phyloP scores from a whole-genome alignment of 1,140 invertebrate species.

The Tribolium castaneum region DNA sequence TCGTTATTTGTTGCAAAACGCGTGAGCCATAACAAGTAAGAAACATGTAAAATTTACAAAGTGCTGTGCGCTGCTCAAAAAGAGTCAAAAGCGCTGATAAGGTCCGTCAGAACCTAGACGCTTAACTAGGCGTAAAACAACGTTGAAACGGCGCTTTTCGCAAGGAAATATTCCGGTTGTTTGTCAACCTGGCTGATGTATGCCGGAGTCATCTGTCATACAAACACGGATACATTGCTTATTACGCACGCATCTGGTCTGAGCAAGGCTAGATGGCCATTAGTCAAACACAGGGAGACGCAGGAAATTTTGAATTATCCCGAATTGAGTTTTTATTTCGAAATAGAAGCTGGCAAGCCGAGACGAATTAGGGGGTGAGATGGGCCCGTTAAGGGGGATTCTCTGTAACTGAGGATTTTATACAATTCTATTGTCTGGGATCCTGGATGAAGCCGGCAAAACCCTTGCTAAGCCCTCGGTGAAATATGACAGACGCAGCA shows the following conservation, averaged over 20 bases:
- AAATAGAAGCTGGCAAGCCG: background rate
- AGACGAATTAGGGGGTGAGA: background rate
- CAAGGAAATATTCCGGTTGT: constrained; percentile 1
- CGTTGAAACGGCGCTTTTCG: too few species aligned
- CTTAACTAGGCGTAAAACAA: too few species aligned
- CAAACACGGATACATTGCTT: constrained; percentile 11
- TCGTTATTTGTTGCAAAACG: constrained; percentile 16
- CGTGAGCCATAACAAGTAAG: background rate
- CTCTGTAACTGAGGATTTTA: constrained; percentile 21
- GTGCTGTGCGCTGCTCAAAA: background rate
- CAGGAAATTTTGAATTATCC: too few species aligned
- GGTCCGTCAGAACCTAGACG: background rate
- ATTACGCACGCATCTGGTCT: constrained; percentile 15
- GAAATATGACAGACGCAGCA: constrained; percentile 31
- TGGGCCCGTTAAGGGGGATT: constrained; percentile 8
- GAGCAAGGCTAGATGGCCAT: constrained; percentile 2
- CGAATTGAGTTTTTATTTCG: background rate
- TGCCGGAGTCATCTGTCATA: constrained; percentile 24
- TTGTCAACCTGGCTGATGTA: background rate
- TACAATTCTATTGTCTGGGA: constrained; percentile 32
- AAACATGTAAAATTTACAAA: background rate
- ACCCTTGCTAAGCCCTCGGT: constrained; percentile 18
- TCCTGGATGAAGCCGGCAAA: constrained; percentile 16
- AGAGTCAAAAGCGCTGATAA: background rate
- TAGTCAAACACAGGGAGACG: background rate